Evolutionary conservation across 2,888 invertebrate species (phyloP), one percentile per base, ranked within the genome.

Genomic region (Philhelius pedissequus): DNA sequence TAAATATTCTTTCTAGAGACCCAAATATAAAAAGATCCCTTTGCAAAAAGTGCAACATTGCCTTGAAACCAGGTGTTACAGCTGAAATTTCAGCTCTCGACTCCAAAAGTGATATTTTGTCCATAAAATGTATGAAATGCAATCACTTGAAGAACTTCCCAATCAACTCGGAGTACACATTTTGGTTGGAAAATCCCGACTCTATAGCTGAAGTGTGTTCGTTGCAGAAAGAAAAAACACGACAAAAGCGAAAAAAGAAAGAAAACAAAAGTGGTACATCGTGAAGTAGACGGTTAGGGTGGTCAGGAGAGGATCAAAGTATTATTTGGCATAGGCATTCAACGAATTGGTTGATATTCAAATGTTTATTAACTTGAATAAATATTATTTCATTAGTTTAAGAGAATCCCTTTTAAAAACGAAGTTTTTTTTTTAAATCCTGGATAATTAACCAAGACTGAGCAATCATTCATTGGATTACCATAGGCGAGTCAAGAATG

Each of bases 111-210:
- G 86, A 82, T 6, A 64, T 82, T n/a, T 50, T 89, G 27, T 70
- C 86, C 2, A 45, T 90, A 5, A 86, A 87, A 54, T 92, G 92
- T 69, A 78, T 79, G 1, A 86, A 90, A 32, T 92, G 92, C 73
- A 87, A 86, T 1, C 74, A 86, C 11, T 79, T 87, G 3, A 89
- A 88, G 5, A 88, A 88, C 50, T 92, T 90, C 56, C 74, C 86
- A 11, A 66, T 90, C 0, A 88, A 90, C 74, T 66, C 87, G 0
- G 83, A 88, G 0, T 89, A 89, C 69, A 89, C 89, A 35, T 89
- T 91, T 80, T 92, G 92, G 92, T 40, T 89, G 0, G 91, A 91
- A 70, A 89, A 89, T 54, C 68, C 88, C 0, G 87, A 89, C n/a
- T 89, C 91, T 0, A 78, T 90, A 8, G 88, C 87, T 1, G 88